A percentile compares a stretch with the other conserved stretches of the same genome.
Evolutionary conservation across 2,113 vertebrate genomes (phyloP).

Genomic region (Okapia johnstoni): DNA sequence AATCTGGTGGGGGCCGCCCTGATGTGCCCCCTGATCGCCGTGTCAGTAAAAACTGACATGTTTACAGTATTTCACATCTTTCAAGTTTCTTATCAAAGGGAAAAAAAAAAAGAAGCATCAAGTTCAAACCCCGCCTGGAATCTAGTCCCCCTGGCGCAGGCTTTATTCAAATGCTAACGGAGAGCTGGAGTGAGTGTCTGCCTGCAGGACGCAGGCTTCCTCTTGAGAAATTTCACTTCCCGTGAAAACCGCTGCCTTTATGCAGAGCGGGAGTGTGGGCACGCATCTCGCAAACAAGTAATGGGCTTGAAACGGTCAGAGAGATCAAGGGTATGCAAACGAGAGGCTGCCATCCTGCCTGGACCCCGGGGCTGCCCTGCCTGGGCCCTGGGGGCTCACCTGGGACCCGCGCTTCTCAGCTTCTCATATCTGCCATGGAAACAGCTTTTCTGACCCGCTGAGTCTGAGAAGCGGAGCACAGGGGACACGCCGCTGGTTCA

Average conservation of each 20-base stretch:
- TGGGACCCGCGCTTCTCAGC: not conserved
- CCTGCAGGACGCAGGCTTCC: not conserved
- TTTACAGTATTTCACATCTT: not conserved
- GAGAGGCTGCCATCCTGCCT: not conserved
- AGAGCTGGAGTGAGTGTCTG: rapidly evolving
- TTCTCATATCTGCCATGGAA: not conserved
- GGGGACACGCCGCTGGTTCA: not conserved
- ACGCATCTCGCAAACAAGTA: not conserved
- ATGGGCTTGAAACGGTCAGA: not conserved
- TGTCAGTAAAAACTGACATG: rapidly evolving
- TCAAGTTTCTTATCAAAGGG: not conserved
- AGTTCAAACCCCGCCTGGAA: not conserved
- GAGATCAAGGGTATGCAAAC: constrained; percentile 13
- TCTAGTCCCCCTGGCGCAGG: rapidly evolving
- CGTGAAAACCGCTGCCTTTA: not conserved
- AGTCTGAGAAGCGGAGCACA: constrained; percentile 46
- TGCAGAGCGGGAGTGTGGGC: rapidly evolving
- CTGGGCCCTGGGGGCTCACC: not conserved
- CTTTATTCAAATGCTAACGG: not conserved
- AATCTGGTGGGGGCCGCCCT: rapidly evolving
- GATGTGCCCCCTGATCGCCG: rapidly evolving
- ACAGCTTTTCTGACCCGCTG: constrained; percentile 40
- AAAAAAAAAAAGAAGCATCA: not conserved
- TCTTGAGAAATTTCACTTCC: not conserved
- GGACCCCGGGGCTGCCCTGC: not conserved